Base-by-base conservation (phyloP, 2,113 vertebrate genomes). In the Mirza zaza region DNA sequence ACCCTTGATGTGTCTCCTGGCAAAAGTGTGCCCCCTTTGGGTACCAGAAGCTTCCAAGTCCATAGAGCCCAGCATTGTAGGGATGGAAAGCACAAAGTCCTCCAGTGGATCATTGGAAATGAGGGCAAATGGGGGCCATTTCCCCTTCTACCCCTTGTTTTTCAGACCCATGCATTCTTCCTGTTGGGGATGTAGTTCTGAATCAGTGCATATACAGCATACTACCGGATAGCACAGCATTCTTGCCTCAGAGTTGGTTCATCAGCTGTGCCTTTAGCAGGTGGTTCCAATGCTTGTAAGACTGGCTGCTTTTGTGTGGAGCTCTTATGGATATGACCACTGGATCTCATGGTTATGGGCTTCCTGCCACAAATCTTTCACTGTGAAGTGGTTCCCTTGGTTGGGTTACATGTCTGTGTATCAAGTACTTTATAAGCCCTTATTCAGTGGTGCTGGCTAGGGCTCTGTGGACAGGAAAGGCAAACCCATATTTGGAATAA, bases 281-380 rank as follows among this genome's bases (percentile, higher is more conserved):
- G 13, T 59, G 21, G 55, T 87, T 90, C 39, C 6, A 36, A 3
- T 68, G n/a, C 29, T 71, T 70, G 0, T 84, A 84, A 79, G 48
- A 45, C 52, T 81, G 55, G n/a, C 23, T 94, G 23, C 71, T 94
- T 91, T 97, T 75, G 34, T 91, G 23, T 84, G 27, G 65, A 92
- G 79, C 36, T 89, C 25, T 83, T 81, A 32, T 14, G 36, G 92
- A 21, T 36, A 75, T 73, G 48, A 85, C 57, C 39, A 15, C 27
- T 71, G 42, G 29, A 59, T 63, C 57, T 77, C 23, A 52, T 75
- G 63, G 39, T 86, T 90, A 79, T 87, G 29, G 67, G 65, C 55
- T n/a, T 15, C n/a, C 55, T 88, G 21, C 45, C 21, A 68, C 17
- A 94, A 34, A 81, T 84, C 52, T 48, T 92, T 90, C 81, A 27